A percentile compares a stretch with the other conserved stretches of the same genome.
Conservation (phyloP, 2,888 invertebrate genomes). For the Eupithecia pulchellata region DNA sequence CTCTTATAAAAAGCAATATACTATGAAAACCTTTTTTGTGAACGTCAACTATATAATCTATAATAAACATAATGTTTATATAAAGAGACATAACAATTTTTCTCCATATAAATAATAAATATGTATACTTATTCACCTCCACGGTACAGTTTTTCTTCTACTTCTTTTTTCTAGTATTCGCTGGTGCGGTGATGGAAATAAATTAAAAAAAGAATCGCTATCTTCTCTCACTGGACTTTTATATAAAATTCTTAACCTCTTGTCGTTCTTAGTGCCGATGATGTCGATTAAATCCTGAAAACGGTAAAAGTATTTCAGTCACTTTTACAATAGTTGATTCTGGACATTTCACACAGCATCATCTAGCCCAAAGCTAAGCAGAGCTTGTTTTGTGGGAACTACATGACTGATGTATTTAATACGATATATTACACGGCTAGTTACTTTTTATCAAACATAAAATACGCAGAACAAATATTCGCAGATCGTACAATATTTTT, state of each 20-base stretch:
- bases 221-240: slow-evolving; percentile 51
- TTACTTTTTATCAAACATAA: no score
- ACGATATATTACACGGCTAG: no score
- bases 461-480: no score
- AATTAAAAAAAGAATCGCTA: slow-evolving; percentile 42
- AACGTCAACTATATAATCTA: slow-evolving; percentile 4
- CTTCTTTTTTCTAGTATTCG: slow-evolving; percentile 1
- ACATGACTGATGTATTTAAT: no score
- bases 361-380: no score
- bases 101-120: slow-evolving; percentile 11
- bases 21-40: slow-evolving; percentile 2
- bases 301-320: slow-evolving; percentile 12
- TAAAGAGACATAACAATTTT: slow-evolving; percentile 14
- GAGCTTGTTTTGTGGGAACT: no score
- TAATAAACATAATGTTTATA: slow-evolving; percentile 49
- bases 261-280: slow-evolving; percentile 58
- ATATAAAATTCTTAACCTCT: slow-evolving; percentile 56
- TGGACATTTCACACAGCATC: no score
- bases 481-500: no score
- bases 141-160: slow-evolving; percentile 45
- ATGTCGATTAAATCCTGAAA: slow-evolving; percentile 67
- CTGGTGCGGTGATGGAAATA: slow-evolving; percentile 27
- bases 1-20: slow-evolving; percentile 20
- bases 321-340: no score
- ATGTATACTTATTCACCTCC: slow-evolving; percentile 50